Base-by-base conservation (phyloP, 2,113 vertebrate genomes). In the Vimba vimba region DNA sequence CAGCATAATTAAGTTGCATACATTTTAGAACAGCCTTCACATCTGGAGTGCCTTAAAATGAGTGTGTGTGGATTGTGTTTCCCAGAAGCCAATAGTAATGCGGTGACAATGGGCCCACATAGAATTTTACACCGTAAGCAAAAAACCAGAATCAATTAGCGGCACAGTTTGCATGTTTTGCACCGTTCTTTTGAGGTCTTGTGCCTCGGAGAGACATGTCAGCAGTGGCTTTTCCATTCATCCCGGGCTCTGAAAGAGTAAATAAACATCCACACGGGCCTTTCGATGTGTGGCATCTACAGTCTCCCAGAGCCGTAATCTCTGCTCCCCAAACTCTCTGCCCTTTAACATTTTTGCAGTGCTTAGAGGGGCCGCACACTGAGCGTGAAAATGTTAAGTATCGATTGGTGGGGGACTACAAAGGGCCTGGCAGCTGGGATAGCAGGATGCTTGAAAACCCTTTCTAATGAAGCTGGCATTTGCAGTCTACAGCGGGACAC, bases 401-500 rank as follows among this genome's bases (percentile, higher is more conserved):
- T 88, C 86, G 87, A 89, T 87, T 86, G 73, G 79, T 85, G 75
- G 85, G 50, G 27, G 77, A 89, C 69, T 85, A 85, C 87, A 88
- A 90, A 89, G 85, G 75, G 21, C 59, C 66, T 62, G 52, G 75
- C 85, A 89, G 86, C 86, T 89, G 86, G 59, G 82, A 85, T 71
- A 87, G 80, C 85, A 88, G 86, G 85, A 84, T 75, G 85, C 87
- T 87, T 88, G 75, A 86, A 86, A 90, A 83, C 75, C 85, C 62
- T 78, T 77, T 79, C 69, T 91, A 91, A 91, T 91, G 85, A 91
- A 91, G 83, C 81, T 91, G 90, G 83, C 88, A 88, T 91, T 89
- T 89, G 59, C 57, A 87, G 76, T 76, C 50, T 83, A 60, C 86
- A 89, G 82, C 87, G 82, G 87, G 80, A 87, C 80, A 30, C 84